Conservation (phyloP, 2,888 invertebrate genomes). For the Lumbricus terrestris region DNA sequence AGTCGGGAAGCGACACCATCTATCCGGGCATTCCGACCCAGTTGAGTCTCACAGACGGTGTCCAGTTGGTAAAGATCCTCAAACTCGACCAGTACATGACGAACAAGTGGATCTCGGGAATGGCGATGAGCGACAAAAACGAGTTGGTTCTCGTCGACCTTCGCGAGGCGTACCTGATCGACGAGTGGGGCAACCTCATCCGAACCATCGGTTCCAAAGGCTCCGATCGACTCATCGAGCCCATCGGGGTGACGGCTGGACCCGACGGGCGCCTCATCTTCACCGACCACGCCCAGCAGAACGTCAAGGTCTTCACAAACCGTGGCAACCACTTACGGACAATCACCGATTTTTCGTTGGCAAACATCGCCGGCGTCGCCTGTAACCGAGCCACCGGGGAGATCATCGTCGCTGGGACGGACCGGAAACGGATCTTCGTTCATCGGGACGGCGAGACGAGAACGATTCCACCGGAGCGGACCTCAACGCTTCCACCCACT, state of each 20-base stretch:
- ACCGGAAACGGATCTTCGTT: conserved; percentile 30
- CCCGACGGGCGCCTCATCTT: conserved; percentile 31
- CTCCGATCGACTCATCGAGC: conserved; percentile 25
- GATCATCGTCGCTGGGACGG: conserved; percentile 35
- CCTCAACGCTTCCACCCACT: neutral
- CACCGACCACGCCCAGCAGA: conserved; percentile 34
- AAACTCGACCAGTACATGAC: conserved; percentile 30
- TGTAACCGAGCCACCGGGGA: neutral
- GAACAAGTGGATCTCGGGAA: conserved; percentile 37
- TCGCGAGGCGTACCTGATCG: conserved; percentile 30
- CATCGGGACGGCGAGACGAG: conserved; percentile 24
- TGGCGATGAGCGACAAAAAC: conserved; percentile 31
- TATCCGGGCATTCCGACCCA: neutral
- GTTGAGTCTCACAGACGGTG: neutral
- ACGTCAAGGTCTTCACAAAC: conserved; percentile 33
- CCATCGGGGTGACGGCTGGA: conserved; percentile 30
- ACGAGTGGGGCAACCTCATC: conserved; percentile 32
- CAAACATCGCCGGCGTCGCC: conserved; percentile 37
- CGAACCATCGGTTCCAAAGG: conserved; percentile 29
- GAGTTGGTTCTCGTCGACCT: conserved; percentile 35
- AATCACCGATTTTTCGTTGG: conserved; percentile 25
- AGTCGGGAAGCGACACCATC: neutral
- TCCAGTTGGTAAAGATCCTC: conserved; percentile 28
- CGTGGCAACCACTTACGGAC: conserved; percentile 31
- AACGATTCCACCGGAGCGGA: conserved; percentile 22